Conservation (phyloP, 2,113 vertebrate species). For the Zosterops hypoxanthus region DNA sequence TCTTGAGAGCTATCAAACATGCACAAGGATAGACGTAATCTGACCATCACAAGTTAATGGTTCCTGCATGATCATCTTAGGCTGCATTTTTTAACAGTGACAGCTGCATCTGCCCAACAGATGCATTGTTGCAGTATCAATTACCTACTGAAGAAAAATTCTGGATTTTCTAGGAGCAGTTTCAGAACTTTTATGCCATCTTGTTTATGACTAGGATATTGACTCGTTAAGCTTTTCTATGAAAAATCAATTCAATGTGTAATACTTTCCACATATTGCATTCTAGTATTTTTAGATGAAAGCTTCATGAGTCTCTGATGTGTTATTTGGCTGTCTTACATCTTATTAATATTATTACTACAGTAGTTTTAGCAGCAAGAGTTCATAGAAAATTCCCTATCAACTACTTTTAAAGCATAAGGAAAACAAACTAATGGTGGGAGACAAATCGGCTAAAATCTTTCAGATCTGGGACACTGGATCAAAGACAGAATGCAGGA, state of each 20-base stretch:
- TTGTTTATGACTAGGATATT: neutral
- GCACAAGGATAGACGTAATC: neutral
- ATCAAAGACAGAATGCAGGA: neutral
- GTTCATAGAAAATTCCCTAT: neutral
- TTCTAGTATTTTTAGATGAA: neutral
- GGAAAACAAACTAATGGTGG: neutral
- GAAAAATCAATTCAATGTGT: neutral
- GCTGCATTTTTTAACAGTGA: neutral
- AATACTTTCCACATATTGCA: neutral
- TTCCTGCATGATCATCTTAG: neutral
- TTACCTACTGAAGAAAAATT: neutral
- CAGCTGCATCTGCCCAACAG: neutral
- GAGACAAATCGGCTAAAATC: neutral
- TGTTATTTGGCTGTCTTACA: neutral
- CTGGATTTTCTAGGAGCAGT: neutral
- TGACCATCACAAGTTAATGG: neutral
- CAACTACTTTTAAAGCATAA: neutral
- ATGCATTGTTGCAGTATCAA: neutral
- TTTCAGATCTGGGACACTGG: neutral
- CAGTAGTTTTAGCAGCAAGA: neutral
- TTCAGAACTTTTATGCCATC: neutral
- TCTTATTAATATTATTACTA: neutral
- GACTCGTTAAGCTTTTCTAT: neutral
- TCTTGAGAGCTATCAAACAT: neutral
- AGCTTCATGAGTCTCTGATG: neutral